Evolutionary conservation across 2,113 vertebrate genomes (phyloP), one percentile per base, ranked within the genome.

Genomic region (Proterorhinus semilunaris): DNA sequence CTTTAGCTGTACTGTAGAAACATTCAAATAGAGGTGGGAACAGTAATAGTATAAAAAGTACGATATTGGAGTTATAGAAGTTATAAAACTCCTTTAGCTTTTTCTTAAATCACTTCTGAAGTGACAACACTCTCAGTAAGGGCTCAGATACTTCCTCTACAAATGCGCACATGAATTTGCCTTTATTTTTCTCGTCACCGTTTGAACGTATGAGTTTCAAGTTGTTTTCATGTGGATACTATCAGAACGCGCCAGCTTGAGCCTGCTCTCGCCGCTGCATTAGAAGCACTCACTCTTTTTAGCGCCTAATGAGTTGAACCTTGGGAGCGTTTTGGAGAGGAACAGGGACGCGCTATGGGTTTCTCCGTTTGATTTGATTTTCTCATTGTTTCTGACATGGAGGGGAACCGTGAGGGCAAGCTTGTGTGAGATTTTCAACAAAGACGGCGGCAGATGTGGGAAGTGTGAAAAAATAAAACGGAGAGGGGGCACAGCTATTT

Each of bases 401-500:
- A 88, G 86, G 62, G 77, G 68, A 69, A 62, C 65, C 53, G 79
- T 59, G 61, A 77, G 75, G 74, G 62, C 81, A 66, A 81, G 79
- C 71, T 83, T 80, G 45, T 74, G 79, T 73, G 79, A 78, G 85
- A 71, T 79, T 72, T 82, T 44, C 58, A 73, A 82, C 69, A 75
- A 79, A 81, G 82, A 82, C 70, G 45, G 80, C 69, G 59, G 49
- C 82, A 86, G 80, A 89, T 72, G 77, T 72, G 71, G 27, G 63
- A 87, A 75, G 77, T 87, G 80, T 76, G 83, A 88, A 87, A 36
- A 90, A 86, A 79, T 85, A 76, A 90, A 91, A 82, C 45, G 66
- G 84, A 86, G 4, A 36, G 27, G 58, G 16, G 57, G 73, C 44
- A 70, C 47, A 72, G 80, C 81, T 84, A 86, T 90, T 92, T 88